Evolutionary conservation across 35 echinoderm and acorn worm genomes (phyloP).

Genomic region (Holothuria glaberrima): DNA sequence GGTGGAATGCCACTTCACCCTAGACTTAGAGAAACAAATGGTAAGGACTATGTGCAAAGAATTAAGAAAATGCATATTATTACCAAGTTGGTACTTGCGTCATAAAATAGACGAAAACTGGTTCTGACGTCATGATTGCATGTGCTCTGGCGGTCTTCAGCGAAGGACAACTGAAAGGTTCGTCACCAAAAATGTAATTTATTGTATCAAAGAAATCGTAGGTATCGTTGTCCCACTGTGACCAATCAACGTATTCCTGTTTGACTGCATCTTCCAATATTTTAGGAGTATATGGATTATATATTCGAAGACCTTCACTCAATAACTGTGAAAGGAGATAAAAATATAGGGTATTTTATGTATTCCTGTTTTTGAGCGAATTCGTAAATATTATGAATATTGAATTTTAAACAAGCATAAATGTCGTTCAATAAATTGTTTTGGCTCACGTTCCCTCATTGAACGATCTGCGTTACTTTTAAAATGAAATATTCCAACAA

Average conservation of each 20-base stretch:
- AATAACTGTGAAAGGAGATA: neutral
- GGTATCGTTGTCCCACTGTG: neutral
- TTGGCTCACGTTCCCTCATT: too few species aligned
- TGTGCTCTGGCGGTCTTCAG: neutral
- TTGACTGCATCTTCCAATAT: slow-evolving; percentile 1
- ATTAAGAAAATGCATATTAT: neutral
- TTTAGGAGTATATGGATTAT: neutral
- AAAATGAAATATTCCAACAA: too few species aligned
- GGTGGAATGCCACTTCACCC: too few species aligned
- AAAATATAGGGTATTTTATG: too few species aligned
- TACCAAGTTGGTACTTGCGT: slow-evolving; percentile 13
- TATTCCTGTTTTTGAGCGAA: neutral
- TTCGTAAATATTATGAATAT: neutral
- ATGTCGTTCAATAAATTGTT: too few species aligned
- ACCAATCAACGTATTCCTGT: slow-evolving; percentile 37
- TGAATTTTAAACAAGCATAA: too few species aligned
- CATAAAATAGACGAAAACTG: slow-evolving; percentile 33
- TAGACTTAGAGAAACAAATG: too few species aligned
- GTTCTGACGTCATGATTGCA: neutral
- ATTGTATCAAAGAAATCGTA: neutral
- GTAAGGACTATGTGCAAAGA: too few species aligned
- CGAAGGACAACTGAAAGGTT: neutral
- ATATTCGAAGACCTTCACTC: neutral
- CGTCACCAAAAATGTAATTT: neutral
- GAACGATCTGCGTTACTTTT: too few species aligned